phyloP scores from a whole-genome alignment of 2,888 invertebrate genomes.

The Stenurella melanura region DNA sequence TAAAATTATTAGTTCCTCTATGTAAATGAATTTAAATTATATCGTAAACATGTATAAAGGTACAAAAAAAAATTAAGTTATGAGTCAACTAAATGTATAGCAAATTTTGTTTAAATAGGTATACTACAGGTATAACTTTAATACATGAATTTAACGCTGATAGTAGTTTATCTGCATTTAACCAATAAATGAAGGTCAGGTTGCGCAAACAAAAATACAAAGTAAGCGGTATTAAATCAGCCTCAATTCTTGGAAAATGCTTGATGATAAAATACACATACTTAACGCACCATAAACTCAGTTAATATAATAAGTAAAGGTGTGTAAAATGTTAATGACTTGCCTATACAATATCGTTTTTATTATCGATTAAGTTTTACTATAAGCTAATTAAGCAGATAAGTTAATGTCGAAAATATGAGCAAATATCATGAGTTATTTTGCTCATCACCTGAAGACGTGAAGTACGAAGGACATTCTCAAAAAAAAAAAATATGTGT shows the following conservation, averaged over 20 bases:
- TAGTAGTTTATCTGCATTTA: constrained; percentile 11
- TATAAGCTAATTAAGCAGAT: constrained; percentile 4
- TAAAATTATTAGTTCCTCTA: too few species aligned
- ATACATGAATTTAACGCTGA: constrained; percentile 1
- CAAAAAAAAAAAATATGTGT: too few species aligned
- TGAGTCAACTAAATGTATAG: neutral
- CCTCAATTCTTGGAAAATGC: constrained; percentile 19
- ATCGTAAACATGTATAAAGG: too few species aligned
- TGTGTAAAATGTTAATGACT: constrained; percentile 29
- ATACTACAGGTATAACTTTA: constrained; percentile 7
- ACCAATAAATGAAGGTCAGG: constrained; percentile 20
- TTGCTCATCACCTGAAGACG: too few species aligned
- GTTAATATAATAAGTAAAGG: constrained; percentile 29
- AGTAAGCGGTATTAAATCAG: constrained; percentile 19
- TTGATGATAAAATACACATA: constrained; percentile 32
- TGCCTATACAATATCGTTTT: constrained; percentile 13
- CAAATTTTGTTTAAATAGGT: neutral
- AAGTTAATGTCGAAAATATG: neutral
- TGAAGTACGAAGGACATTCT: too few species aligned
- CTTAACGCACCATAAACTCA: constrained; percentile 21
- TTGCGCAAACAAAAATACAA: constrained; percentile 29
- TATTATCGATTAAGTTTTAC: constrained; percentile 8
- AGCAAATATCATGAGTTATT: neutral
- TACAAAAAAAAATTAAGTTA: neutral
- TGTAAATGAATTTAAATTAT: too few species aligned